These are phyloP conservation scores for Trichonephila inaurata DNA, from an alignment of 1,140 invertebrate species.

Conservation along the genomic window DNA sequence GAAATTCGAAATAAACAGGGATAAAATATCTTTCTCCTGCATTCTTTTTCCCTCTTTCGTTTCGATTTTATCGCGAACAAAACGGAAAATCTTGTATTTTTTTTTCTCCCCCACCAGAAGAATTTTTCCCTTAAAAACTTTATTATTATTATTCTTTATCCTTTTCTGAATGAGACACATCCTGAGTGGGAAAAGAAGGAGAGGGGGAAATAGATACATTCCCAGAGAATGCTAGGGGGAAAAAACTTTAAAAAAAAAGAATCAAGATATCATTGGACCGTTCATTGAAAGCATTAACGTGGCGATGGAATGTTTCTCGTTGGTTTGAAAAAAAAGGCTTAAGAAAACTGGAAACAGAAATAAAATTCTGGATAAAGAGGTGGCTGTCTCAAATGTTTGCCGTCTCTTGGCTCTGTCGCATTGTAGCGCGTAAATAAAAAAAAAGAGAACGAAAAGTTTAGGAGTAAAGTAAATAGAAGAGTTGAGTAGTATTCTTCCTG, in stretches of 20 bases:
- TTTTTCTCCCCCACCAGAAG: neutral
- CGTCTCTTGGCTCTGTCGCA: neutral
- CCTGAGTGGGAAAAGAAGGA: neutral
- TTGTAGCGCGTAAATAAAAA: neutral
- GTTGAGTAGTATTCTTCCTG: conserved; percentile 55
- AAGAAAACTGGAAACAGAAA: neutral
- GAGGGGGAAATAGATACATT: neutral
- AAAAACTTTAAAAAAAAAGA: neutral
- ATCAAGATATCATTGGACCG: conserved; percentile 11
- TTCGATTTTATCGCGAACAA: conserved; percentile 17
- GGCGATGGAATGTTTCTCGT: conserved; percentile 10
- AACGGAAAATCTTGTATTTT: neutral
- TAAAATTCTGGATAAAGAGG: conserved; percentile 23
- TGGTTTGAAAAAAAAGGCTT: neutral
- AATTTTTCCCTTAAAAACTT: conserved; percentile 3
- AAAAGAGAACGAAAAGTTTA: conserved; percentile 26
- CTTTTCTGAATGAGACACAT: neutral
- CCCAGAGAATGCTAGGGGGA: neutral
- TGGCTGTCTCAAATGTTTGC: conserved; percentile 40
- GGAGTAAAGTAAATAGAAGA: conserved; percentile 54
- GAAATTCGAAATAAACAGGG: conserved; percentile 35
- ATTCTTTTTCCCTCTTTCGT: neutral
- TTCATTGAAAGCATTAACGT: conserved; percentile 27
- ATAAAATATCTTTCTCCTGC: neutral
- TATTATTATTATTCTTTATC: conserved; percentile 39